Percentiles rank a stretch among this genome's conserved stretches.
Evolutionary conservation across 2,888 invertebrate genomes (phyloP).

Genomic region (Rhagium mordax): DNA sequence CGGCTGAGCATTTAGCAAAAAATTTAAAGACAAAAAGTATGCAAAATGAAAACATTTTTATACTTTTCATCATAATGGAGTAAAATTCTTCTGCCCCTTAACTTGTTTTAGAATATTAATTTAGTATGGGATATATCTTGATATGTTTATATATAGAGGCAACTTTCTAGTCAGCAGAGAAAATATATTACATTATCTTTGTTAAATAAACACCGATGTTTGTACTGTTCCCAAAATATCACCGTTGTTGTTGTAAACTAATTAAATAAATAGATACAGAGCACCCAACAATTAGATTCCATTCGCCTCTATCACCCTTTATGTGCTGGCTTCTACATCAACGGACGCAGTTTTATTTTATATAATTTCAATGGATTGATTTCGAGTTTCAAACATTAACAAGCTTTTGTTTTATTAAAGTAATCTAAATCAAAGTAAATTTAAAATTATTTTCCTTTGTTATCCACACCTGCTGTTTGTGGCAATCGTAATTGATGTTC

Average conservation of each 20-base stretch:
- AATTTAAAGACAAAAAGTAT: no score
- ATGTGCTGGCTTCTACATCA: not conserved
- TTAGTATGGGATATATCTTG: no score
- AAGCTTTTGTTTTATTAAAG: slow-evolving; percentile 3
- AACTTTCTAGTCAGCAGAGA: no score
- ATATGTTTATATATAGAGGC: no score
- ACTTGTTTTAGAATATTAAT: no score
- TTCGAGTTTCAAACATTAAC: slow-evolving; percentile 7
- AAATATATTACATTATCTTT: no score
- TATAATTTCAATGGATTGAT: slow-evolving; percentile 11
- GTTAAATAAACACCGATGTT: no score
- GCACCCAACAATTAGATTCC: not conserved
- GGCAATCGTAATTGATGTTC: slow-evolving; percentile 28
- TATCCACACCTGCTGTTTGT: slow-evolving; percentile 31
- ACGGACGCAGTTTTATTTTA: slow-evolving; percentile 4
- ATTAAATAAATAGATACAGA: not conserved
- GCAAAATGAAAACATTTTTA: no score
- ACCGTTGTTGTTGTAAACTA: not conserved
- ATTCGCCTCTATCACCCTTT: not conserved
- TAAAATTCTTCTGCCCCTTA: no score
- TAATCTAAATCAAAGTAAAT: slow-evolving; percentile 17
- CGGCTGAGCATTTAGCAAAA: no score
- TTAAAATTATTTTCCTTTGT: slow-evolving; percentile 26
- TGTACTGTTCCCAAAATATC: no score
- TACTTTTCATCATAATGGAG: no score